These are phyloP conservation scores for Unio delphinus DNA, from an alignment of 2,888 invertebrate genomes.

Conservation along the genomic window DNA sequence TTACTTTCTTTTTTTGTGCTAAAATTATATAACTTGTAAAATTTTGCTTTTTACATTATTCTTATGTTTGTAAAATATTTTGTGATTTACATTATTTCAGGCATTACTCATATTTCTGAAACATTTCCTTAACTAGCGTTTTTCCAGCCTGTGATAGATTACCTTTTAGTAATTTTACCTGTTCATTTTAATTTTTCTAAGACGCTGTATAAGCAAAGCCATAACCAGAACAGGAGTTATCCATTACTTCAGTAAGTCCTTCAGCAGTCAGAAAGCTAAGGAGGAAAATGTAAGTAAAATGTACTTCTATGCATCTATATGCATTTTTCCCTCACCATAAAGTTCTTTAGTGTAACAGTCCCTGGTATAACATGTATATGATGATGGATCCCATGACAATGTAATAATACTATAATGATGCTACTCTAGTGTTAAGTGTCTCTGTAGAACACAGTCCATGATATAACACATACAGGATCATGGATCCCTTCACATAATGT, in stretches of 20 bases:
- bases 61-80: conserved; percentile 3
- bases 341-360: too few species aligned
- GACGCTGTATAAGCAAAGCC: conserved; percentile 64
- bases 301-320: neutral
- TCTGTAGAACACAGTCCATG: too few species aligned
- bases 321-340: too few species aligned
- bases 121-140: neutral
- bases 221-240: conserved; percentile 62
- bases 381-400: too few species aligned
- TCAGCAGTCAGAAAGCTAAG: conserved; percentile 52
- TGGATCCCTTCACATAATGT: too few species aligned
- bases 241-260: conserved; percentile 69
- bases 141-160: too few species aligned
- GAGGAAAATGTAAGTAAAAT: conserved; percentile 40
- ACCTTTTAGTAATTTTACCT: neutral
- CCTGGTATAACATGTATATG: too few species aligned
- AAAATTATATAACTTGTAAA: too few species aligned
- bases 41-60: neutral
- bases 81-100: neutral
- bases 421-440: too few species aligned
- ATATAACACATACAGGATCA: too few species aligned
- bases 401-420: too few species aligned
- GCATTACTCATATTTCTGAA: neutral
- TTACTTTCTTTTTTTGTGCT: too few species aligned
- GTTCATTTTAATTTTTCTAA: conserved; percentile 24